Percentiles rank a stretch among this genome's conserved stretches.
These are phyloP conservation scores for Siniperca obscura DNA, from an alignment of 2,797 vertebrate species.

Conservation along the genomic window DNA sequence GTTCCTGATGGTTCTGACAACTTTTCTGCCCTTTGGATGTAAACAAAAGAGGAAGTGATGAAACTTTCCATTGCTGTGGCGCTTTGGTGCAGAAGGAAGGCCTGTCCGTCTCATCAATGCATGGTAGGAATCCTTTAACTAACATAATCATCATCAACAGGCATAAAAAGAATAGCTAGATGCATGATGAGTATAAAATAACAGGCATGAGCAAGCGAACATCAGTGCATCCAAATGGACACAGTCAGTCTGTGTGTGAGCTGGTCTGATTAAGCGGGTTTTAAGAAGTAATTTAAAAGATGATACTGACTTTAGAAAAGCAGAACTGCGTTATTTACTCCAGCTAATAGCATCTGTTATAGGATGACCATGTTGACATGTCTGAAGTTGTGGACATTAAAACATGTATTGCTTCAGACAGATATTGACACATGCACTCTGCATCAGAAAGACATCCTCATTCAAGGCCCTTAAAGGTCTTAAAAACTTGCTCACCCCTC, in stretches of 20 bases:
- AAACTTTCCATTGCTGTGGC: neutral
- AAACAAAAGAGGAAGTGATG: constrained; percentile 28
- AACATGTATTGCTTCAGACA: neutral
- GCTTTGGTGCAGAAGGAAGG: constrained; percentile 3
- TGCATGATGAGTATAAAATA: neutral
- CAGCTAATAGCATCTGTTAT: neutral
- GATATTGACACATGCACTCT: no score
- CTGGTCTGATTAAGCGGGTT: neutral
- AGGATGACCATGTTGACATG: neutral
- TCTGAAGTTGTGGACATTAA: neutral
- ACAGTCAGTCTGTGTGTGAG: neutral
- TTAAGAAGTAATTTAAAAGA: constrained; percentile 6
- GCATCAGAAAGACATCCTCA: no score
- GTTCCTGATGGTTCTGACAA: neutral
- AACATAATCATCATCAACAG: neutral
- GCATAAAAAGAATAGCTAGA: neutral
- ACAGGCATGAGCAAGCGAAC: neutral
- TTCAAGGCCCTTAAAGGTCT: neutral
- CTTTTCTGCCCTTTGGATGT: constrained; percentile 7
- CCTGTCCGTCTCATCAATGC: constrained; percentile 22
- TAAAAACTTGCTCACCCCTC: neutral
- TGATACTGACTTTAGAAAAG: neutral
- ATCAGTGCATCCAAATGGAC: no score
- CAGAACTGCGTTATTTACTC: neutral
- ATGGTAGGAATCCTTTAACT: constrained; percentile 51